Evolutionary conservation across 2,113 vertebrate genomes (phyloP).

Genomic region (Phyllostomus discolor): DNA sequence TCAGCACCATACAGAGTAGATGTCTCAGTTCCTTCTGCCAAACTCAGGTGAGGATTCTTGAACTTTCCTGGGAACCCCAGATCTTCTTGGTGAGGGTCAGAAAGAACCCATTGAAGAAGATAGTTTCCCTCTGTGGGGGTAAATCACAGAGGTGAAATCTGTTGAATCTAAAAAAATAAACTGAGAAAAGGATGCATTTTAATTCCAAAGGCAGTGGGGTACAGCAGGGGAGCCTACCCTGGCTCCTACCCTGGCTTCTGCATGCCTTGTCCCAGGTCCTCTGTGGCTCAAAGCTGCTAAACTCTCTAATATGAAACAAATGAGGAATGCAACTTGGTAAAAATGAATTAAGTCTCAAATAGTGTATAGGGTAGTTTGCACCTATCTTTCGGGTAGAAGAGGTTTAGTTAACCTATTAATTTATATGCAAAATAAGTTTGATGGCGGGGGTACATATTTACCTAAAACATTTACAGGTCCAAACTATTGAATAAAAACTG

Average conservation of each 20-base stretch:
- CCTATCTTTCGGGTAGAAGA: background rate
- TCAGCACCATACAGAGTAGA: background rate
- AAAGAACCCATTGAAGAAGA: background rate
- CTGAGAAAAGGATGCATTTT: background rate
- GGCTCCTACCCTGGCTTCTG: constrained; percentile 82
- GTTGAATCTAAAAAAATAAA: background rate
- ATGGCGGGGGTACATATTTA: background rate
- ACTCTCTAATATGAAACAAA: background rate
- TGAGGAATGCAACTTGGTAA: background rate
- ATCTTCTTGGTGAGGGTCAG: background rate
- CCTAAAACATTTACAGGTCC: background rate
- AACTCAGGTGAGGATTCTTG: background rate
- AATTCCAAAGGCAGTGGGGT: background rate
- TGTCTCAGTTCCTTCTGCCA: background rate
- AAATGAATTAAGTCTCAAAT: background rate
- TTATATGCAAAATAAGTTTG: background rate
- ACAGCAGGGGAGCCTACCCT: constrained; percentile 69
- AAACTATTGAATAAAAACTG: background rate
- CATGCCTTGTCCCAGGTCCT: background rate
- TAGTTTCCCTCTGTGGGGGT: background rate
- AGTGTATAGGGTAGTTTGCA: background rate
- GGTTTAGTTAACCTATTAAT: background rate
- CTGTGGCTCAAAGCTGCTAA: background rate
- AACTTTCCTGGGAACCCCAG: background rate
- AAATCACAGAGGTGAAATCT: background rate